Percentiles rank a stretch among this genome's conserved stretches.
Evolutionary conservation across 2,888 invertebrate species (phyloP).

Genomic region (Gryllus longicercus): DNA sequence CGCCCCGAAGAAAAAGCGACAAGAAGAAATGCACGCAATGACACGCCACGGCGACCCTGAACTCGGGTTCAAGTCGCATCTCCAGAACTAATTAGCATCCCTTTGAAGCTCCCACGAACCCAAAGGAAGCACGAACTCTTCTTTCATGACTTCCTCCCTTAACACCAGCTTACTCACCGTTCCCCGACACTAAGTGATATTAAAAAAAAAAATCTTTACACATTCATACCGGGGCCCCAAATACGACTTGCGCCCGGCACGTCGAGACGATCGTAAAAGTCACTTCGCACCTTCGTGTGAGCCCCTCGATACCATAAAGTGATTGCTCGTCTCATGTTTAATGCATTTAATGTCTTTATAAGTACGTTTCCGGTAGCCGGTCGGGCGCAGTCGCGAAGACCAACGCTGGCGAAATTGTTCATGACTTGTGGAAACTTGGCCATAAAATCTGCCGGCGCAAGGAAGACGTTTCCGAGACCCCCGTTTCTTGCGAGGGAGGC

Average conservation of each 20-base stretch:
- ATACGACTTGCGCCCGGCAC: background rate
- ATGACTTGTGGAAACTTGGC: constrained; percentile 1
- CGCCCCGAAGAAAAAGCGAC: too few relatives aligned
- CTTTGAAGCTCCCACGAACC: background rate
- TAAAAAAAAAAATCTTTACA: background rate
- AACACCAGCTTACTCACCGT: background rate
- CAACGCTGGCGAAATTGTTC: background rate
- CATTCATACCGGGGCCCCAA: background rate
- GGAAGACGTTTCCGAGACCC: background rate
- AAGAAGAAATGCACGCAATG: background rate
- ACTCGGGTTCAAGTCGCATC: background rate
- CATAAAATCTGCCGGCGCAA: background rate
- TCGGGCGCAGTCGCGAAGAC: background rate
- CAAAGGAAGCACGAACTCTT: background rate
- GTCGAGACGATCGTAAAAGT: background rate
- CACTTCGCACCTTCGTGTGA: background rate
- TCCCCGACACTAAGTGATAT: background rate
- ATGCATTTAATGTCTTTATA: constrained; percentile 17
- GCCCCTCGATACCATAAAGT: background rate
- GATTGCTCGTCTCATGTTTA: constrained; percentile 1
- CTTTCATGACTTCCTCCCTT: background rate
- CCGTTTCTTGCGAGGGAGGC: background rate
- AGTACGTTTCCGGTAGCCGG: background rate
- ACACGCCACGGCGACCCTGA: background rate
- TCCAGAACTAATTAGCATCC: background rate